Evolutionary conservation across 1,140 invertebrate species (phyloP).

Genomic region (Drosophila hydei): DNA sequence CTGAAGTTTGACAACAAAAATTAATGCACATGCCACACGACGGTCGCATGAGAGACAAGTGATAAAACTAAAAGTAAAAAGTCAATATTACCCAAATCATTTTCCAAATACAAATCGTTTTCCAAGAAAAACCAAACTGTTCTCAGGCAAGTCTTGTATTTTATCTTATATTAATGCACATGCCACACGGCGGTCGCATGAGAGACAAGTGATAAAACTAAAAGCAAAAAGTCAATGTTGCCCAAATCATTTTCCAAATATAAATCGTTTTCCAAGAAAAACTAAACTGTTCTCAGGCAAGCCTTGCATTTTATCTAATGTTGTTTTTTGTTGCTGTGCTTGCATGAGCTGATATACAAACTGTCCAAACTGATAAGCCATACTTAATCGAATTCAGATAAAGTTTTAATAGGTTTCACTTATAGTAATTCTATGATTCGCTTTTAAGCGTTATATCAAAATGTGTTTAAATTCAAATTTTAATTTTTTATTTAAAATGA

Average conservation of each 20-base stretch:
- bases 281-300: neutral
- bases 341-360: constrained; percentile 23
- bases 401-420: neutral
- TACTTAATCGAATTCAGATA: neutral
- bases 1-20: constrained; percentile 74
- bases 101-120: neutral
- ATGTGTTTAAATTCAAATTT: neutral
- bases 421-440: too few species aligned
- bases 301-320: neutral
- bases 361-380: constrained; percentile 11
- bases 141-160: constrained; percentile 11
- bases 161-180: constrained; percentile 47
- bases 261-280: neutral
- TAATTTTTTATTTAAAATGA: too few species aligned
- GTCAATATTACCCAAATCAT: neutral
- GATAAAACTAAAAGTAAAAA: neutral
- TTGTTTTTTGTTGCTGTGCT: constrained; percentile 10
- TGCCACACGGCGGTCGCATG: neutral
- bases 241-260: neutral
- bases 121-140: neutral
- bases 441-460: neutral
- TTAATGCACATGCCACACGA: constrained; percentile 55
- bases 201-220: constrained; percentile 7
- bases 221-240: neutral
- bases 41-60: constrained; percentile 4